A percentile compares a stretch with the other conserved stretches of the same genome.
Evolutionary conservation across 2,888 invertebrate genomes (phyloP).

Genomic region (Microctonus hyperodae): DNA sequence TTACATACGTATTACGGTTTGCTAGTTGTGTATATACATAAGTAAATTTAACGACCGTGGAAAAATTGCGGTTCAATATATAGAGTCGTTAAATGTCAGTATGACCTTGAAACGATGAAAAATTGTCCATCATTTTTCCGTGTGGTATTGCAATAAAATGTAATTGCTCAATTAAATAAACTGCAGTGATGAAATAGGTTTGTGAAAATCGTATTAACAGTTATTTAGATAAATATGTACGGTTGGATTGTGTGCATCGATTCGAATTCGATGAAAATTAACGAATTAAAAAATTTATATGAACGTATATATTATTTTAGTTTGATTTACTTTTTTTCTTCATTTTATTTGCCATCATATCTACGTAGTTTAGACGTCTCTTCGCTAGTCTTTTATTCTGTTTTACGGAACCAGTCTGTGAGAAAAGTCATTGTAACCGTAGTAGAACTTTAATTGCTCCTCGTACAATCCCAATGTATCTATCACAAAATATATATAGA

Average conservation of each 20-base stretch:
- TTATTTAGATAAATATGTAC: neutral
- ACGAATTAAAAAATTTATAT: too few relatives aligned
- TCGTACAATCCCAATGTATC: neutral
- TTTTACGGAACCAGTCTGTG: neutral
- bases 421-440: constrained; percentile 9
- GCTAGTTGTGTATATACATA: constrained; percentile 4
- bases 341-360: neutral
- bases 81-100: constrained; percentile 18
- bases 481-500: neutral
- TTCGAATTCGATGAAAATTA: too few relatives aligned
- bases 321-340: neutral
- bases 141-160: constrained; percentile 29
- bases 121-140: constrained; percentile 24
- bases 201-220: too few relatives aligned
- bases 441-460: constrained; percentile 4
- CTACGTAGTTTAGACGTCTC: neutral
- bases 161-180: constrained; percentile 38
- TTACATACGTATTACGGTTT: neutral
- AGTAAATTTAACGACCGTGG: constrained; percentile 8
- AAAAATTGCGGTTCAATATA: constrained; percentile 23
- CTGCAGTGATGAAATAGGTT: constrained; percentile 24
- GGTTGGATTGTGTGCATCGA: neutral
- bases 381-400: neutral
- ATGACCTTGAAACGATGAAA: constrained; percentile 21
- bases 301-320: too few relatives aligned